Conservation (phyloP, 2,797 vertebrate species). For the Balearica regulorum region DNA sequence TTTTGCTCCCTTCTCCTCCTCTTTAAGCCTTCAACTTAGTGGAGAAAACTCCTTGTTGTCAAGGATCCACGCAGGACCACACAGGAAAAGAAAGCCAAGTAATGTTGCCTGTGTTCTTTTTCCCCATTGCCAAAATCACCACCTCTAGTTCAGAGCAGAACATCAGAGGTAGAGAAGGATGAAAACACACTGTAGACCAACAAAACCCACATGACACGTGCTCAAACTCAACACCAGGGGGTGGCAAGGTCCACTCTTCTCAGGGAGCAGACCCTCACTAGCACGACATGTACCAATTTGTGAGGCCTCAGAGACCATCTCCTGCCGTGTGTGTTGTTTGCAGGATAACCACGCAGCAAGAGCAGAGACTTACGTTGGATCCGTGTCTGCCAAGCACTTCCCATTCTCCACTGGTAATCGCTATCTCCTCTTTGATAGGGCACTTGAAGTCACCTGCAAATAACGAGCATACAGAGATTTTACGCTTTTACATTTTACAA, state of each 20-base stretch:
- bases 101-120: background rate
- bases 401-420: constrained; percentile 81
- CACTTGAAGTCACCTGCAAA: constrained; percentile 80
- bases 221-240: background rate
- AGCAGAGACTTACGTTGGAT: constrained; percentile 74
- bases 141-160: background rate
- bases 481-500: background rate
- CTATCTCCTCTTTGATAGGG: constrained; percentile 76
- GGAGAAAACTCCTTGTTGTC: background rate
- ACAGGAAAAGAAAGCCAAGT: background rate
- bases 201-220: background rate
- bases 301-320: background rate
- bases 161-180: background rate
- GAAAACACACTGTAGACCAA: background rate
- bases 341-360: background rate
- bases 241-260: background rate
- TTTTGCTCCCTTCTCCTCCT: background rate
- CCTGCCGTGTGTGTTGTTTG: background rate
- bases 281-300: background rate
- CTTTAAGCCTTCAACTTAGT: background rate
- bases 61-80: background rate
- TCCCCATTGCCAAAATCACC: background rate
- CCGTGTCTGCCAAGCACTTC: constrained; percentile 82
- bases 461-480: background rate
- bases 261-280: background rate